Evolutionary conservation across 2,113 vertebrate species (phyloP), one percentile per base, ranked within the genome.

Genomic region (Mormyrus iriodes): DNA sequence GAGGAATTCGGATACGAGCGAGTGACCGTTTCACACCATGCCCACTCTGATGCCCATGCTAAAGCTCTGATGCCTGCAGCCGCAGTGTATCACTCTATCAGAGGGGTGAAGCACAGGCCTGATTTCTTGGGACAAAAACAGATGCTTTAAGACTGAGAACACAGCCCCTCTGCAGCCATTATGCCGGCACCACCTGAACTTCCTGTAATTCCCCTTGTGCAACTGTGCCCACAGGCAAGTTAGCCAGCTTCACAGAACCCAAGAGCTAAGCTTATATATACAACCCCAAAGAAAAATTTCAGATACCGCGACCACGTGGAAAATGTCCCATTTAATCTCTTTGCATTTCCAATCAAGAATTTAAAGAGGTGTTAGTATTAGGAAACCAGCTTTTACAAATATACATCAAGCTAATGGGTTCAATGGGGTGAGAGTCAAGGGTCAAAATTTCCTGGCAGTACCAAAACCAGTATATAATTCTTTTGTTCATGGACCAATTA

Each of bases 231-330:
- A 73, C 79, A 65, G 76, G 85, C 91, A 90, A 88, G 82, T 73
- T 87, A 86, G 48, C 79, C 61, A 88, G 44, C 48, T 31, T 27
- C n/a, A 88, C 53, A 42, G 49, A n/a, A 88, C 79, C 24, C 61
- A 88, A 90, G 76, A 53, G 86, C 35, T 69, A 21, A 6, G 88
- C 82, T 65, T 88, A 90, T 90, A 90, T 86, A 88, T 91, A 91
- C 55, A n/a, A 61, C 82, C 51, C 55, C 31, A 19, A 79, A 79
- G 15, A 17, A 0, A 39, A 35, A 76, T 76, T 39, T 76, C 4
- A 17, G 73, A 17, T 31, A n/a, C 27, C 31, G 27, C 0, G 3
- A 31, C 65, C 35, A 1, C 27, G 39, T 79, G 31, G 3, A 79
- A 79, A 48, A 76, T 44, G 21, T 52, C 35, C 51, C 7, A 65